Base-by-base conservation (phyloP, 2,113 vertebrate genomes). In the Ochotona curzoniae region DNA sequence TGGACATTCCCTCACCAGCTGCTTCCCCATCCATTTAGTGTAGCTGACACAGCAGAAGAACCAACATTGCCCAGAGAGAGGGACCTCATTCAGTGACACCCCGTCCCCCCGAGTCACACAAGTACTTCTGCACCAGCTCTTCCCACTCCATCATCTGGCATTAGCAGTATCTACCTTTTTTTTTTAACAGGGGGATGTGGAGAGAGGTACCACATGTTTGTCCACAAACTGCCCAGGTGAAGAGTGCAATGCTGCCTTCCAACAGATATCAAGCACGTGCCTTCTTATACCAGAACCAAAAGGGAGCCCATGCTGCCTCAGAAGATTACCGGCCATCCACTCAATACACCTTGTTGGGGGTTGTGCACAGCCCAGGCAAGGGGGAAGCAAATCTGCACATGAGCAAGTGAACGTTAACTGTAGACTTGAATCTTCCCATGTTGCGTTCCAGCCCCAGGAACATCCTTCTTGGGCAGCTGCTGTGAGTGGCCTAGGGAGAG, bases 391-490 rank as follows among this genome's bases (percentile, higher is more conserved):
- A 54, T 49, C 47, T 64, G 0, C 1, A 0, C 25, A 70, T 44
- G 57, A 38, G 1, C 5, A 47, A 69, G 13, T 44, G 87, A 47
- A 60, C 60, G 83, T 2, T 44, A 57, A 84, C 12, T 44, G 81
- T 69, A 8, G 30, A 30, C 80, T 78, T 80, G 18, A 49, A 28
- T 69, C 51, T 75, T 49, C 47, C 60, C 32, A 15, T 8, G 32
- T 21, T n/a, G 1, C 3, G 38, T 75, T 38, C 64, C 47, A 7
- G 79, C 71, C 28, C 9, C 63, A 23, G 67, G 47, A 86, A 54
- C 5, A 92, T 70, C 30, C 23, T 94, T 64, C 28, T 28, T 64
- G 26, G 63, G 80, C 60, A 93, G 87, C 23, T 35, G 44, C 87
- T 92, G 81, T 0, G 5, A 84, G 28, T 74, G 54, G 32, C 11